phyloP scores from a whole-genome alignment of 2,888 invertebrate species.

The Spisula subtruncata region DNA sequence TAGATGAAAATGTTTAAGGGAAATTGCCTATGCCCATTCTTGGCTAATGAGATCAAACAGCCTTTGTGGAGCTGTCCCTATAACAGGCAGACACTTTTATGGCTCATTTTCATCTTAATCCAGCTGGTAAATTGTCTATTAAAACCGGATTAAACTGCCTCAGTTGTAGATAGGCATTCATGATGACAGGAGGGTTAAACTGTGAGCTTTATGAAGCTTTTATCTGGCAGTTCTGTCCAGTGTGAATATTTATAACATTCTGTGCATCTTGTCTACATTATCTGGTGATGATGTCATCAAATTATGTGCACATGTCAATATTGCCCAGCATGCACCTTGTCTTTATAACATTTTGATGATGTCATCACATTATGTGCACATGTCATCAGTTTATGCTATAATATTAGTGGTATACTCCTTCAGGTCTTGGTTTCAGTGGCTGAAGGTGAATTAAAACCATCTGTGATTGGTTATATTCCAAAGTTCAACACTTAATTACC shows the following conservation, averaged over 20 bases:
- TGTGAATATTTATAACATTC: not conserved
- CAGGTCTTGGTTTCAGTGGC: not conserved
- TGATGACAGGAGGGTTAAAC: slow-evolving; percentile 29
- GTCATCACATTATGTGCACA: slow-evolving; percentile 12
- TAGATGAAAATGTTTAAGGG: slow-evolving; percentile 22
- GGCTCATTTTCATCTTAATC: slow-evolving; percentile 66
- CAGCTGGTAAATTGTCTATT: slow-evolving; percentile 69
- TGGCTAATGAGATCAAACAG: slow-evolving; percentile 5
- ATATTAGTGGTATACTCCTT: not conserved
- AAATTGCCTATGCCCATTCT: slow-evolving; percentile 27
- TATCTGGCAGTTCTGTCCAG: not conserved
- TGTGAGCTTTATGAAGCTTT: not conserved
- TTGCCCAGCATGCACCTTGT: not conserved
- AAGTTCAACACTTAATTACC: slow-evolving; percentile 20
- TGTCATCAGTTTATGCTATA: not conserved
- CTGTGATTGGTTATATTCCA: slow-evolving; percentile 16
- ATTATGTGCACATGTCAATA: slow-evolving; percentile 15
- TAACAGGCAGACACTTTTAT: slow-evolving; percentile 66
- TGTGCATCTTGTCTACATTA: not conserved
- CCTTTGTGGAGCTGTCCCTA: not conserved
- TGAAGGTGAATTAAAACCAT: not conserved
- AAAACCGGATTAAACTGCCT: slow-evolving; percentile 68
- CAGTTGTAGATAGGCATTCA: slow-evolving; percentile 54
- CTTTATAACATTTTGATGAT: not conserved
- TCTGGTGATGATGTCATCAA: slow-evolving; percentile 5